phyloP scores from a whole-genome alignment of 2,888 invertebrate genomes.

The Platynereis dumerilii region DNA sequence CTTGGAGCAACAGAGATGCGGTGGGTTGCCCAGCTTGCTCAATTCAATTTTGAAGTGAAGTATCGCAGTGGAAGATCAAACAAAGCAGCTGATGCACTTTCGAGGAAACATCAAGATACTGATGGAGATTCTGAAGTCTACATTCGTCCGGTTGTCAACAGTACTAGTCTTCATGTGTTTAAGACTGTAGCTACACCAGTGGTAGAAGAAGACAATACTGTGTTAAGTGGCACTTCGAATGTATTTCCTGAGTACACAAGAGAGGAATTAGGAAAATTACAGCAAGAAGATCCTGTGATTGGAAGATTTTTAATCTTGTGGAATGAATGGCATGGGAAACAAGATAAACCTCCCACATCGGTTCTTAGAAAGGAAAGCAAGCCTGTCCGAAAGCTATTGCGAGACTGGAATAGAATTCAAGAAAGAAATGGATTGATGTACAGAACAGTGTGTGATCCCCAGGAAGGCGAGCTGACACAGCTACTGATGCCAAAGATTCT shows the following conservation, averaged over 20 bases:
- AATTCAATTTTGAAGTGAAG: conserved; percentile 8
- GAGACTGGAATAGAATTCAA: neutral
- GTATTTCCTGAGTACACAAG: too few relatives aligned
- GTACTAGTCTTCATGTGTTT: neutral
- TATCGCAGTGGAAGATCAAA: conserved; percentile 1
- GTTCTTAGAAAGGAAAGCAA: neutral
- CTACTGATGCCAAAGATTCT: neutral
- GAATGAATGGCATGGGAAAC: neutral
- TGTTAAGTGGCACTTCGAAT: too few relatives aligned
- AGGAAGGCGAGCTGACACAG: neutral
- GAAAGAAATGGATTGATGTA: neutral
- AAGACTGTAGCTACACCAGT: too few relatives aligned
- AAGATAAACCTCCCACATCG: neutral
- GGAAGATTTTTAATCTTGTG: neutral
- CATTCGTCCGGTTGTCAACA: neutral
- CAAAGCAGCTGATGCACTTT: conserved; percentile 9
- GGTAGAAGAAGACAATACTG: too few relatives aligned
- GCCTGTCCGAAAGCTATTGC: neutral
- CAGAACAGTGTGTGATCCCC: neutral
- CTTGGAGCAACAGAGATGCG: neutral
- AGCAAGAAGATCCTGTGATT: neutral
- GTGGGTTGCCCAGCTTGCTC: conserved; percentile 10
- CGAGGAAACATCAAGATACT: neutral
- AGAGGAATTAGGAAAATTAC: neutral
- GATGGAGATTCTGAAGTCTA: neutral